Evolutionary conservation across 2,113 vertebrate species (phyloP).

Genomic region (Apus apus): DNA sequence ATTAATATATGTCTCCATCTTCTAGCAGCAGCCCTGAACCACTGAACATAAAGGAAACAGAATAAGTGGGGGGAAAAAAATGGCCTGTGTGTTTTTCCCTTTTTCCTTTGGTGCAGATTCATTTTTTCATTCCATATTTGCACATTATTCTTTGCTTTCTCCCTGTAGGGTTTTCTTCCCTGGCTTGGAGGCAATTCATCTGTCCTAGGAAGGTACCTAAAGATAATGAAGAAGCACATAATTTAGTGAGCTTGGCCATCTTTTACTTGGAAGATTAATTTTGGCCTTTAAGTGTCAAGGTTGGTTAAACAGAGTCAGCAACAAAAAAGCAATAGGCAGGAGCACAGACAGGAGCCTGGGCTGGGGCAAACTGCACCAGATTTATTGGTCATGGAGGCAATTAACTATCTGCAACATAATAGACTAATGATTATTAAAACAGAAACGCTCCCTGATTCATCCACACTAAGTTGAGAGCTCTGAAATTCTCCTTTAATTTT

Average conservation of each 20-base stretch:
- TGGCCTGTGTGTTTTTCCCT: conserved; percentile 52
- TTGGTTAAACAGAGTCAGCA: conserved; percentile 59
- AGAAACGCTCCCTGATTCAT: conserved; percentile 31
- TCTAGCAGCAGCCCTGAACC: conserved; percentile 59
- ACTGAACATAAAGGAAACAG: conserved; percentile 65
- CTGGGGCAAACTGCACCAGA: conserved; percentile 14
- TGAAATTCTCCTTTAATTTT: background rate
- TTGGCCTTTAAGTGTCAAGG: conserved; percentile 64
- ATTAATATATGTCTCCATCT: conserved; percentile 82
- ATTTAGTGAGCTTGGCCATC: conserved; percentile 65
- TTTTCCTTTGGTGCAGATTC: conserved; percentile 32
- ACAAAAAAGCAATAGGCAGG: background rate
- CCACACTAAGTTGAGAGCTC: background rate
- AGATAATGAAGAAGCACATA: conserved; percentile 56
- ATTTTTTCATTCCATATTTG: conserved; percentile 53
- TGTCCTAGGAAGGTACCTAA: conserved; percentile 58
- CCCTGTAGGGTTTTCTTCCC: conserved; percentile 64
- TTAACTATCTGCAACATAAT: conserved; percentile 39
- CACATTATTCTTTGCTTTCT: conserved; percentile 55
- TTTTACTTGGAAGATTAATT: conserved; percentile 71
- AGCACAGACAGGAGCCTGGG: conserved; percentile 40
- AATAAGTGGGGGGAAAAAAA: conserved; percentile 54
- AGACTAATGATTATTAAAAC: conserved; percentile 64
- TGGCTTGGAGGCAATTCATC: conserved; percentile 56
- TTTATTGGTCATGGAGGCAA: background rate